These are phyloP conservation scores for Sciurus carolinensis DNA, from an alignment of 2,797 vertebrate genomes.

Conservation along the genomic window DNA sequence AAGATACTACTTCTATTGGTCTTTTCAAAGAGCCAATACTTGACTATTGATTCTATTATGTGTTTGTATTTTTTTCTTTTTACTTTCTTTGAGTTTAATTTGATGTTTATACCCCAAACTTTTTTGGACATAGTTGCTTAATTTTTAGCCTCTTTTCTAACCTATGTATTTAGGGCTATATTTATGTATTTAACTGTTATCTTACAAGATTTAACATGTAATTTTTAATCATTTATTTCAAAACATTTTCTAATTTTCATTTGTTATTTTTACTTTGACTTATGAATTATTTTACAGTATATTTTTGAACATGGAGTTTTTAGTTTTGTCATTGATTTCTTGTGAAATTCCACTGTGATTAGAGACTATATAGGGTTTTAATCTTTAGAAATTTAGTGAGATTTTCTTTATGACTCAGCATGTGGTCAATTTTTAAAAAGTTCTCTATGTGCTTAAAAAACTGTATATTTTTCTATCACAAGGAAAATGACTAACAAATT, in stretches of 20 bases:
- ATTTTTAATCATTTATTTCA: not conserved
- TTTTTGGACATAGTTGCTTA: not conserved
- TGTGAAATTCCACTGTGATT: not conserved
- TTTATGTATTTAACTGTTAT: constrained; percentile 11
- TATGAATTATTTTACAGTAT: not conserved
- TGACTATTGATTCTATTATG: not conserved
- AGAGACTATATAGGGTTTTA: not conserved
- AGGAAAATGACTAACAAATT: not conserved
- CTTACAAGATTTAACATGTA: not conserved
- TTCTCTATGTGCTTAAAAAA: not conserved
- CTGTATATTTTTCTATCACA: not conserved
- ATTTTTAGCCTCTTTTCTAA: not conserved
- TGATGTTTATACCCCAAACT: not conserved
- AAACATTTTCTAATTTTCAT: not conserved
- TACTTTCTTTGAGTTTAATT: not conserved
- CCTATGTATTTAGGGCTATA: not conserved
- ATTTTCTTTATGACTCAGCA: not conserved
- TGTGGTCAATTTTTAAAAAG: not conserved
- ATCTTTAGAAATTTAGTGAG: not conserved
- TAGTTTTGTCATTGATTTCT: not conserved
- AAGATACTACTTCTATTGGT: not conserved
- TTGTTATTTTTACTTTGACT: not conserved
- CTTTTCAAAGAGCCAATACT: not conserved
- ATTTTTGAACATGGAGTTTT: not conserved
- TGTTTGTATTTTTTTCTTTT: not conserved